A percentile compares a stretch with the other conserved stretches of the same genome.
Evolutionary conservation across 2,113 vertebrate species (phyloP).

Genomic region (rabbit (Oryctolagus cuniculus)): DNA sequence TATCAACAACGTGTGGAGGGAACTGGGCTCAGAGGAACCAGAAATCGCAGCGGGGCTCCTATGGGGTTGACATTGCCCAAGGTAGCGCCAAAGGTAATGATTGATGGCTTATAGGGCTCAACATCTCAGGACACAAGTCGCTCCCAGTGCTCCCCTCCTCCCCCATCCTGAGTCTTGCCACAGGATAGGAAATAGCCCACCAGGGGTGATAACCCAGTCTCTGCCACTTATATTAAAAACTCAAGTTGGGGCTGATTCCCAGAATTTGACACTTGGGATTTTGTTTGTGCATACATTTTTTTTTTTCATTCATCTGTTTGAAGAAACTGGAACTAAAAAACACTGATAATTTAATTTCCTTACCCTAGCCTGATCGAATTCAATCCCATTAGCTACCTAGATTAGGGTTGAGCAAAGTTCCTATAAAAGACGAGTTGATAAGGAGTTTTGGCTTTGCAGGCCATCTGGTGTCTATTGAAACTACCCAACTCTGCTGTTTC

Average conservation of each 20-base stretch:
- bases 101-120: not conserved
- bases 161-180: not conserved
- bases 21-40: conserved; percentile 53
- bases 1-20: conserved; percentile 63
- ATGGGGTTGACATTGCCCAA: not conserved
- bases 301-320: not conserved
- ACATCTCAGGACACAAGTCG: not conserved
- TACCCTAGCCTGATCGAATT: not conserved
- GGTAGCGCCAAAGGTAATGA: not conserved
- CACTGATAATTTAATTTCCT: not conserved
- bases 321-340: conserved; percentile 32
- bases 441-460: not conserved
- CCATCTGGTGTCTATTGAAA: not conserved
- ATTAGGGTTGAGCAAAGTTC: not conserved
- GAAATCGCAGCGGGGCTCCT: conserved; percentile 12
- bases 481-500: not conserved
- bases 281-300: not conserved
- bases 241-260: not conserved
- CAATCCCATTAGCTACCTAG: conserved; percentile 1
- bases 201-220: not conserved
- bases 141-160: not conserved
- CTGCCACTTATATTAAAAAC: not conserved
- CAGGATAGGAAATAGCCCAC: not conserved
- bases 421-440: not conserved
- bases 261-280: conserved; percentile 19